Conservation (phyloP, 1,140 invertebrate genomes). For the Phthorimaea operculella region DNA sequence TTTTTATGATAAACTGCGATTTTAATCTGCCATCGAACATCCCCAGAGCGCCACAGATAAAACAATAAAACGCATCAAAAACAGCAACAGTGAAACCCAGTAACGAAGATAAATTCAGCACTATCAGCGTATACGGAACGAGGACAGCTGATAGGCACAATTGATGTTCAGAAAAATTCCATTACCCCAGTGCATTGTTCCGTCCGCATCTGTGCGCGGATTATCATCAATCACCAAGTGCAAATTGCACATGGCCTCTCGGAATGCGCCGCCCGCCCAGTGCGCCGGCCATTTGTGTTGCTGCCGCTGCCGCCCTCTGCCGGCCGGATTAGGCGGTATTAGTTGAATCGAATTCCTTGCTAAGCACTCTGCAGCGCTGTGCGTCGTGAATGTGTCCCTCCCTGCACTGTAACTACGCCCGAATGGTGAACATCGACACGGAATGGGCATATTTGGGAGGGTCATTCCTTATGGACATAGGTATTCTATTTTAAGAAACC, state of each 20-base stretch:
- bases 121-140: too few species aligned
- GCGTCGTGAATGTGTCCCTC: slow-evolving; percentile 24
- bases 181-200: slow-evolving; percentile 16
- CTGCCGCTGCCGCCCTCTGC: slow-evolving; percentile 19
- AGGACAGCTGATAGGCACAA: neutral
- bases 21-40: too few species aligned
- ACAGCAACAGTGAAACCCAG: too few species aligned
- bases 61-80: too few species aligned
- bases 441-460: neutral
- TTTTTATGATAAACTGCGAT: too few species aligned
- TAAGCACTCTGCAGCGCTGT: slow-evolving; percentile 53
- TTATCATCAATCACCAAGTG: slow-evolving; percentile 59
- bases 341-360: slow-evolving; percentile 61
- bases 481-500: too few species aligned
- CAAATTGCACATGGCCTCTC: slow-evolving; percentile 50
- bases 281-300: slow-evolving; percentile 39
- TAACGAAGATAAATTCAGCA: too few species aligned
- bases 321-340: slow-evolving; percentile 56
- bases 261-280: slow-evolving; percentile 48
- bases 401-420: slow-evolving; percentile 25
- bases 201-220: slow-evolving; percentile 17
- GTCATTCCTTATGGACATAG: too few species aligned
- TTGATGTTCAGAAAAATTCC: slow-evolving; percentile 7
- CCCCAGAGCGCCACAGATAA: too few species aligned
- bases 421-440: slow-evolving; percentile 15